Conservation (phyloP, 2,113 vertebrate genomes). For the Pterocles burchelli region DNA sequence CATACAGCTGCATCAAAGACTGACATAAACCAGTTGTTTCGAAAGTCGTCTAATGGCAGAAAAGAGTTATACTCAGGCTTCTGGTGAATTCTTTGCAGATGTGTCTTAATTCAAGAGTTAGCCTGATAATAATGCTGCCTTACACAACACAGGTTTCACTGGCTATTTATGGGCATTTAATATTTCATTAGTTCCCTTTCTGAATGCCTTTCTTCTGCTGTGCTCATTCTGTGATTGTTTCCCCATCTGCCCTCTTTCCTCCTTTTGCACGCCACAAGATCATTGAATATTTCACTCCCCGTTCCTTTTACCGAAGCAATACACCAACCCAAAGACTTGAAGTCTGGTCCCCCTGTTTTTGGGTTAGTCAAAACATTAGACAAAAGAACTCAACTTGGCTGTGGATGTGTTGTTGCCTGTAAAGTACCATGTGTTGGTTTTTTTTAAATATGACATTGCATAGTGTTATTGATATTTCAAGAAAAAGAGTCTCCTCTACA, state of each 20-base stretch:
- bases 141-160: not conserved
- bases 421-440: not conserved
- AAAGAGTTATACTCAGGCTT: not conserved
- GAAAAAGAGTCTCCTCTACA: not conserved
- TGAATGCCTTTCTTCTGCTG: not conserved
- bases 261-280: not conserved
- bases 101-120: not conserved
- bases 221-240: not conserved
- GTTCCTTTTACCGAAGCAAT: not conserved
- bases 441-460: not conserved
- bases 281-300: not conserved
- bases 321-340: not conserved
- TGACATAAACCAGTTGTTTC: not conserved
- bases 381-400: not conserved
- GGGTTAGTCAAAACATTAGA: not conserved
- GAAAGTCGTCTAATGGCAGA: not conserved
- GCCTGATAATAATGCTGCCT: not conserved
- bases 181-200: not conserved
- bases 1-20: not conserved
- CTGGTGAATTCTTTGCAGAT: not conserved
- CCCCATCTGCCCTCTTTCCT: not conserved
- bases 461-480: not conserved
- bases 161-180: not conserved
- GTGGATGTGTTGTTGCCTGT: not conserved
- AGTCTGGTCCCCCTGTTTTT: not conserved